Evolutionary conservation across 2,888 invertebrate species (phyloP), one percentile per base, ranked within the genome.

Genomic region (Diadegma fenestrale): DNA sequence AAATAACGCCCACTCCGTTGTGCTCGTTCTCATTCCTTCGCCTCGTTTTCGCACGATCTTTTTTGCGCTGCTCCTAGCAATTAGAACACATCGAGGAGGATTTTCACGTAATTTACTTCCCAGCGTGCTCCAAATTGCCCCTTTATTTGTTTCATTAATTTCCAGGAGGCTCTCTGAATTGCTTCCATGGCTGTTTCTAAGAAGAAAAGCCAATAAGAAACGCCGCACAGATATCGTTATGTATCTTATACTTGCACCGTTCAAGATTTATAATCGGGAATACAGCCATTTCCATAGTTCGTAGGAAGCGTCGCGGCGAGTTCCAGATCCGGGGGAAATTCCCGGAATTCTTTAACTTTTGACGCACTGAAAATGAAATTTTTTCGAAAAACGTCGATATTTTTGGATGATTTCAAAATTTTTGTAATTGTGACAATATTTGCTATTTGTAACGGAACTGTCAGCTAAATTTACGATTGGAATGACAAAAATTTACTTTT

Each of bases 111-210:
- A 77, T 77, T 66, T 68, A 54, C 37, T 77, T 54, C 66, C 30
- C 77, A 77, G 51, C 80, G 22, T 51, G 54, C 64, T 66, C 33
- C 64, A 33, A 54, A 66, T 43, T 3, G 43, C 30, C 73, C 37
- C 19, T 45, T 37, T 22, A 58, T 66, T 75, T 66, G 54, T 66
- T 68, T 75, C 71, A 80, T 80, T 68, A 43, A 45, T 26, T 80
- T 51, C 66, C 30, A 51, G 54, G 51, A 37, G 41, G 26, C 48
- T 77, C 48, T 77, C 54, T 66, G 41, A 77, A 77, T 37, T 66
- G 41, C 77, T 66, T 19, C 66, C 37, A 8, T 30, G 33, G 10
- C 37, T 37, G n/a, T 33, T 8, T 22, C 33, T 37, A 66, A 51
- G 64, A n/a, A 66, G 10, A 64, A 66, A 51, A 43, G n/a, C 22